Evolutionary conservation across 2,888 invertebrate species (phyloP).

Genomic region (Lithophane semibrunnea): DNA sequence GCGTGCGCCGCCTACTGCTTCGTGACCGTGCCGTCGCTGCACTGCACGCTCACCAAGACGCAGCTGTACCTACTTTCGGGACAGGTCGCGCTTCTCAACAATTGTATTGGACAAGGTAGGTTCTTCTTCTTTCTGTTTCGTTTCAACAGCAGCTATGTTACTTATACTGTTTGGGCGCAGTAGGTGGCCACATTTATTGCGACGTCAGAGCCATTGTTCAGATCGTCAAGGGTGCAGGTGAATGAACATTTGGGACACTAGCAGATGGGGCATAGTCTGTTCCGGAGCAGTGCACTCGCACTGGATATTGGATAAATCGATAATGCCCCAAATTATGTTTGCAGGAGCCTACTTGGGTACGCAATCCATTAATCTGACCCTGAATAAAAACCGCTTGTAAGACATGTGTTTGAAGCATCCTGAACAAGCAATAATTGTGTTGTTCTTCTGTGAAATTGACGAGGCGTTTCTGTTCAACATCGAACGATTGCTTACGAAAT

Average conservation of each 20-base stretch:
- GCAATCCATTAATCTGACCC: neutral
- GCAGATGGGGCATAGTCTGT: neutral
- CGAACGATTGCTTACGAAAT: neutral
- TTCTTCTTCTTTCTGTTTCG: neutral
- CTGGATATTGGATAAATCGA: neutral
- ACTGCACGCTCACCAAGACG: slow-evolving; percentile 94
- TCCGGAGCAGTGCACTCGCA: neutral
- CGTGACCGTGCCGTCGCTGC: slow-evolving; percentile 98
- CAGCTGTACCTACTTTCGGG: slow-evolving; percentile 96
- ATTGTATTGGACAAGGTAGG: slow-evolving; percentile 97
- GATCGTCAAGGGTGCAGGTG: neutral
- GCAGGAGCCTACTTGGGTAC: neutral
- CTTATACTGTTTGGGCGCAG: neutral
- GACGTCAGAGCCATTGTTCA: neutral
- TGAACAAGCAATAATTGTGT: neutral
- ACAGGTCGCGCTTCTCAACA: slow-evolving; percentile 96
- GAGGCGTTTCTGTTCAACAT: neutral
- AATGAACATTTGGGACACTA: neutral
- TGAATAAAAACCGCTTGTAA: neutral
- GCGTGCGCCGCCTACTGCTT: slow-evolving; percentile 99
- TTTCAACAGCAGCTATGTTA: neutral
- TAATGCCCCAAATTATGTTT: neutral
- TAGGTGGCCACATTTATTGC: neutral
- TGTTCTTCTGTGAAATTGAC: neutral
- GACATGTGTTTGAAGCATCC: neutral